phyloP scores from a whole-genome alignment of 2,113 vertebrate genomes.

The Vulpes lagopus region DNA sequence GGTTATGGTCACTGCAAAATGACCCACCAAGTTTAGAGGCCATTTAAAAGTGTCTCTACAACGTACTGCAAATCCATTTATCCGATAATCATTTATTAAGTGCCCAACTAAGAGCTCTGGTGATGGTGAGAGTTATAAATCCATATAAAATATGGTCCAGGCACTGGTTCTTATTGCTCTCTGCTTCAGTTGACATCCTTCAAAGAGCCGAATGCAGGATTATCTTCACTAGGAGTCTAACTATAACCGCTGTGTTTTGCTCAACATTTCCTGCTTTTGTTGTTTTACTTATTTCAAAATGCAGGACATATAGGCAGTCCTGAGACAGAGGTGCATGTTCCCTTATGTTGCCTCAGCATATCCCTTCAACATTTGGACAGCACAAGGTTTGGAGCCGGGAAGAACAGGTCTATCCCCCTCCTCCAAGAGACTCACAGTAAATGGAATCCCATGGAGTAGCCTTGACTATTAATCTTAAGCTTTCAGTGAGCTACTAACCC shows the following conservation, averaged over 20 bases:
- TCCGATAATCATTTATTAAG: neutral
- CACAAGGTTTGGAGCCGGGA: neutral
- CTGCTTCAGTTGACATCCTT: neutral
- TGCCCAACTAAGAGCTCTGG: neutral
- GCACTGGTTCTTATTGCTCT: too few species aligned
- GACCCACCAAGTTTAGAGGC: neutral
- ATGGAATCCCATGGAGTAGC: neutral
- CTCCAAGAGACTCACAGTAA: neutral
- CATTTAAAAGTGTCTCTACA: neutral
- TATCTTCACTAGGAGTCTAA: neutral
- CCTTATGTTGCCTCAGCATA: neutral
- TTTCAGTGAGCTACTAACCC: neutral
- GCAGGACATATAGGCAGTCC: neutral
- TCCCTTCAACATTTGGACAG: neutral
- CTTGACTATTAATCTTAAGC: neutral
- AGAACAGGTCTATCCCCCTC: neutral
- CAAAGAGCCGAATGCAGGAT: neutral
- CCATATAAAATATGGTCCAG: neutral
- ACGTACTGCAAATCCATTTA: neutral
- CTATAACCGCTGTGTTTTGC: neutral
- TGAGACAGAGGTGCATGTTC: neutral
- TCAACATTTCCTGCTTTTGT: neutral
- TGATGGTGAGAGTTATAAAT: neutral
- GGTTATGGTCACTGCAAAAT: neutral
- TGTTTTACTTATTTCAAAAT: conserved; percentile 9